Base-by-base conservation (phyloP, 2,113 vertebrate genomes). In the Taxidea taxus region DNA sequence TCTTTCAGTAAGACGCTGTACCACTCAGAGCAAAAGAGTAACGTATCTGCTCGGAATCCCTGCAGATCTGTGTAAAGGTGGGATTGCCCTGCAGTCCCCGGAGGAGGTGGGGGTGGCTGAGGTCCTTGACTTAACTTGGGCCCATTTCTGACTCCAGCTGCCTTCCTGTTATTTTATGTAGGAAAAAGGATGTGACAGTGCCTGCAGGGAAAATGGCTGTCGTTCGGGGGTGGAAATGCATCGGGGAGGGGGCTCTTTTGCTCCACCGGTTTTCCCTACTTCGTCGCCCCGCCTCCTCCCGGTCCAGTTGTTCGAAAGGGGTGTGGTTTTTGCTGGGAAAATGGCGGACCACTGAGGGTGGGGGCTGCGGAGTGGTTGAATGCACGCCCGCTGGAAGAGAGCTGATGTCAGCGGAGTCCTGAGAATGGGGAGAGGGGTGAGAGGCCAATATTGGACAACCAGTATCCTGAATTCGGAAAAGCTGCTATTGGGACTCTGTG, bases 311-410 rank as follows among this genome's bases (percentile, higher is more conserved):
- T 94, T 92, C 7, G 23, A 91, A 82, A 93, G 95, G 72, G 89
- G 97, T 94, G 94, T 97, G 96, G 68, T 64, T 97, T 97, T 95
- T 83, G 51, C 86, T 94, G 39, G 82, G 85, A 97, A 98, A 91
- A 97, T 97, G 97, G 96, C 96, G 2, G 94, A 54, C 47, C 3
- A 14, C 58, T 51, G 77, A 23, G 21, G 15, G 31, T 75, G 29
- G 27, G 39, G 31, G 16, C 14, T 29, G 54, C 60, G 51, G 31
- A 37, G 49, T 37, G 54, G 44, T 4, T 51, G 7, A 21, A 42
- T 29, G 66, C 31, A 58, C 6, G 12, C 27, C 0, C 0, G 8
- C 27, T 18, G 72, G 77, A 2, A 15, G 18, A 47, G 14, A 34
- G 13, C 25, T 64, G 29, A 64, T 44, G 88, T 80, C 72, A 10